Base-by-base conservation (phyloP, 2,888 invertebrate species). In the Alcis repandata region DNA sequence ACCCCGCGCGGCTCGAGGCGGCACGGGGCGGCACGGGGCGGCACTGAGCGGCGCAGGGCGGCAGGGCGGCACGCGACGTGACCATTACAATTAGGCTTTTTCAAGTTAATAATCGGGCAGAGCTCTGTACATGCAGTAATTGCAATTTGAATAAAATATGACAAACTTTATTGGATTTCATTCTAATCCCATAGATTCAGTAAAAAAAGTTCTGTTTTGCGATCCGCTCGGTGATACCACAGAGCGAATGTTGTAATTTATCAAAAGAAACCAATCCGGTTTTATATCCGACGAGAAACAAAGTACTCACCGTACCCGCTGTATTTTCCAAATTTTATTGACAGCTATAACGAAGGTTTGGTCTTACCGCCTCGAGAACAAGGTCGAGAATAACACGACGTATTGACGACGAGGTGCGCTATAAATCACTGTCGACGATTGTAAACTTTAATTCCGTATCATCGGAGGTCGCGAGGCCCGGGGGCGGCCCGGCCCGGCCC, bases 371-470 rank as follows among this genome's bases (percentile, higher is more conserved):
- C 15, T 9, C 13, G 22, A 40, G 11, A 38, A 15, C 20, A 48
- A 22, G 13, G 48, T 38, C 40, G 15, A 49, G n/a, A 40, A 13
- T 48, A 8, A 10, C 11, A 11, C 11, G 43, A 9, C 1, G 1
- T 19, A 11, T 36, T 19, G 43, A 19, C 2, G 1, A 15, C 20
- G 40, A 43, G 52, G 19, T 20, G 32, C 15, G 51, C 43, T 33
- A 52, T 59, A 51, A 51, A 59, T 52, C 59, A 59, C 43, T 49
- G 59, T 51, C 59, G 33, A 32, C 17, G 32, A 41, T 59, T 51
- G 32, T 49, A 43, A 59, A 59, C 43, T 59, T 52, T 43, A 43
- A 40, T 36, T 51, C 33, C n/a, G 43, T 36, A 33, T 43, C 45
- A 52, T 33, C 41, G 13, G 17, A 46, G 17, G 49, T 13, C 3